phyloP scores from a whole-genome alignment of 2,113 vertebrate genomes.

The Uropsilus gracilis region DNA sequence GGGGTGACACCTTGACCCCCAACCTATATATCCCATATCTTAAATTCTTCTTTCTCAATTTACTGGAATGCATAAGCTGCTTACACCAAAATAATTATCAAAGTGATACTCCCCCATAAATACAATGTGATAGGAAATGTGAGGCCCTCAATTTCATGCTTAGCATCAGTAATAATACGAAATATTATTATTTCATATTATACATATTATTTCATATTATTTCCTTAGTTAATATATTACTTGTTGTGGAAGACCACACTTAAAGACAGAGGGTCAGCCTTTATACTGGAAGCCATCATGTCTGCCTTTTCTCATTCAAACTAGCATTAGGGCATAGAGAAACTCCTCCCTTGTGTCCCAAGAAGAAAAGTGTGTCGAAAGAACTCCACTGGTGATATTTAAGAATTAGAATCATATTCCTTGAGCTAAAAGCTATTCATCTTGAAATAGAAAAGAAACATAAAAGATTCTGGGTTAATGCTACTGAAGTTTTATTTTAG shows the following conservation, averaged over 20 bases:
- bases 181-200: no score
- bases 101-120: background rate
- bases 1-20: background rate
- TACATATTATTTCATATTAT: no score
- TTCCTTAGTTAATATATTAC: constrained; percentile 18
- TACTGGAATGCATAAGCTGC: background rate
- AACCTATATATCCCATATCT: background rate
- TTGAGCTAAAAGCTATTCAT: background rate
- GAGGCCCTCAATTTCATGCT: background rate
- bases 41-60: background rate
- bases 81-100: background rate
- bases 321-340: background rate
- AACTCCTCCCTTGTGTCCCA: background rate
- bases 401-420: background rate
- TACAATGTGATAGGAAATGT: constrained; percentile 16
- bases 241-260: constrained; percentile 45
- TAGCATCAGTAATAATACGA: background rate
- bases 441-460: constrained; percentile 27
- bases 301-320: constrained; percentile 13
- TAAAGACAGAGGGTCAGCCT: background rate
- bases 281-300: background rate
- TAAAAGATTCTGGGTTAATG: background rate
- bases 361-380: background rate
- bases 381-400: background rate
- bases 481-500: background rate